phyloP scores from a whole-genome alignment of 2,888 invertebrate species.

The Trissoscelio sp. region DNA sequence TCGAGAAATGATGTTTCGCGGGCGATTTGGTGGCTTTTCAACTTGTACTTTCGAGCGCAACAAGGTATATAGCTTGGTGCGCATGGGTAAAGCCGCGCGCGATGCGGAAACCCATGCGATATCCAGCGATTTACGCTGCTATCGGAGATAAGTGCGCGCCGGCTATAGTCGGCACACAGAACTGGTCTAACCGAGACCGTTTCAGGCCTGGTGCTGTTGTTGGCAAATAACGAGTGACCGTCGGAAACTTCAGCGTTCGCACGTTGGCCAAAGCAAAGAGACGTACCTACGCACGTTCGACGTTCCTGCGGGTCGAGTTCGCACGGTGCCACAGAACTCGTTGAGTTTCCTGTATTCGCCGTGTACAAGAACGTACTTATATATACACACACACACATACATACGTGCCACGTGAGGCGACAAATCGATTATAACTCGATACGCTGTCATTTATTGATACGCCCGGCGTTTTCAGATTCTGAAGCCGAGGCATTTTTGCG shows the following conservation, averaged over 20 bases:
- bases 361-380: conserved; percentile 13
- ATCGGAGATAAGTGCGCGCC: conserved; percentile 60
- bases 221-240: conserved; percentile 67
- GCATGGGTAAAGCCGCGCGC: conserved; percentile 37
- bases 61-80: conserved; percentile 35
- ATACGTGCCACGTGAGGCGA: conserved; percentile 39
- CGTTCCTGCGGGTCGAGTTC: conserved; percentile 62
- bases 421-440: conserved; percentile 69
- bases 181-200: conserved; percentile 67
- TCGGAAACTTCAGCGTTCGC: conserved; percentile 62
- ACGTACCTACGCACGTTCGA: conserved; percentile 48
- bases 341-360: conserved; percentile 60
- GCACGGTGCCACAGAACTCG: conserved; percentile 62
- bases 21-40: conserved; percentile 53
- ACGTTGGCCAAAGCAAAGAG: conserved; percentile 49
- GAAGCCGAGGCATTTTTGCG: background rate
- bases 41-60: conserved; percentile 60
- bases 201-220: conserved; percentile 64
- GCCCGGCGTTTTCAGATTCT: conserved; percentile 36
- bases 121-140: conserved; percentile 66
- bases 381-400: too few species aligned
- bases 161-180: conserved; percentile 39
- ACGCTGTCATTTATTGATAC: conserved; percentile 53
- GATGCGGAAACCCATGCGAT: conserved; percentile 65
- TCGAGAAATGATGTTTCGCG: conserved; percentile 50